Conservation (phyloP, 2,888 invertebrate species). For the Ormyrus rosae region DNA sequence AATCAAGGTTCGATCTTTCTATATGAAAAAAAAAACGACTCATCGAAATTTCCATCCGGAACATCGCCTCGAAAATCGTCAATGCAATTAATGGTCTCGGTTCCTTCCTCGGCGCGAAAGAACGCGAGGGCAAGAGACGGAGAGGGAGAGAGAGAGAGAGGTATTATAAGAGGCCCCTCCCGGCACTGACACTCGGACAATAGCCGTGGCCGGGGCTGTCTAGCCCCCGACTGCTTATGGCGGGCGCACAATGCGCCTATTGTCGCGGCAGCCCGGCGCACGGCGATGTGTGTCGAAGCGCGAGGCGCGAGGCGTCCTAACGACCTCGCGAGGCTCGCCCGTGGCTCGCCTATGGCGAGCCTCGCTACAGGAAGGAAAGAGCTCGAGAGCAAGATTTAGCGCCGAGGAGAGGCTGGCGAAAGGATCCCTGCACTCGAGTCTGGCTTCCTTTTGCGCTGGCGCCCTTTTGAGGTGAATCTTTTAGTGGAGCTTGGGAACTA, state of each 20-base stretch:
- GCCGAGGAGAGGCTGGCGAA: too few relatives aligned
- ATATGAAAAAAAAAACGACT: too few relatives aligned
- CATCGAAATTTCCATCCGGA: too few relatives aligned
- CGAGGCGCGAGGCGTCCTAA: background rate
- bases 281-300: slow-evolving; percentile 65
- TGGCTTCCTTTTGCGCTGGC: too few relatives aligned
- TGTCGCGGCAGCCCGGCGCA: slow-evolving; percentile 69
- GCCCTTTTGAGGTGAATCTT: too few relatives aligned
- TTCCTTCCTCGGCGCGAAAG: background rate
- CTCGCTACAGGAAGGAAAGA: too few relatives aligned
- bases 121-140: background rate
- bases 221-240: slow-evolving; percentile 72
- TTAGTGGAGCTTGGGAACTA: too few relatives aligned
- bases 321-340: too few relatives aligned
- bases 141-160: background rate
- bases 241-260: slow-evolving; percentile 75
- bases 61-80: background rate
- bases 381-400: too few relatives aligned
- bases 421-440: too few relatives aligned
- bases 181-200: slow-evolving; percentile 73
- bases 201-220: slow-evolving; percentile 62
- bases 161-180: slow-evolving; percentile 10
- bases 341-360: too few relatives aligned
- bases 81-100: slow-evolving; percentile 7
- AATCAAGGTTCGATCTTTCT: too few relatives aligned